phyloP scores from a whole-genome alignment of 2,797 vertebrate species.

The Manis crassicaudata region DNA sequence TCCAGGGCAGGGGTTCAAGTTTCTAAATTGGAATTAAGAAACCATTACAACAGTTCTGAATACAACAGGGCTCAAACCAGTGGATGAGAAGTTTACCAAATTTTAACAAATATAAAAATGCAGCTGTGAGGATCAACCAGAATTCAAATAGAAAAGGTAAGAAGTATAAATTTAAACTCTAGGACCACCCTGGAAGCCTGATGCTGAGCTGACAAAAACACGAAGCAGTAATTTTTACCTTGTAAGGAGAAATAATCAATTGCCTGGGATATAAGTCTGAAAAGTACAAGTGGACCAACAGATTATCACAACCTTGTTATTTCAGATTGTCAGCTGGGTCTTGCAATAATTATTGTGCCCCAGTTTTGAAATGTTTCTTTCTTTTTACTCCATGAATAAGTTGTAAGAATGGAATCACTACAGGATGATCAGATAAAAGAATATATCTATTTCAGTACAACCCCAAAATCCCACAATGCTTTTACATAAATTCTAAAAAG shows the following conservation, averaged over 20 bases:
- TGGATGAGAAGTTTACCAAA: not conserved
- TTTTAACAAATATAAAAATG: constrained; percentile 21
- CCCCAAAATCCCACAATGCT: not conserved
- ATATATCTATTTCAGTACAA: constrained; percentile 1
- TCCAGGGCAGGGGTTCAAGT: not conserved
- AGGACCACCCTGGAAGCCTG: not conserved
- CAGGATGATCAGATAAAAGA: constrained; percentile 16
- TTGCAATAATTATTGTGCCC: constrained; percentile 27
- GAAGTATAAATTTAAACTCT: not conserved
- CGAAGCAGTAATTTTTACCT: not conserved
- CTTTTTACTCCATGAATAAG: not conserved
- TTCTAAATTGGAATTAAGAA: not conserved
- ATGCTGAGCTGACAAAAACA: not conserved
- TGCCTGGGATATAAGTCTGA: not conserved
- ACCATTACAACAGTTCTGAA: not conserved
- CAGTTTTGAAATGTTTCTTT: constrained; percentile 51
- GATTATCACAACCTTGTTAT: constrained; percentile 27
- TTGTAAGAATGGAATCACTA: constrained; percentile 29
- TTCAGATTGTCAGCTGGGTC: constrained; percentile 1
- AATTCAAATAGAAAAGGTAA: constrained; percentile 42
- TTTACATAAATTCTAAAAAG: constrained; percentile 40
- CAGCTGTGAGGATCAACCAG: not conserved
- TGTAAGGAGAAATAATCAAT: constrained; percentile 20
- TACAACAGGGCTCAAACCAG: not conserved
- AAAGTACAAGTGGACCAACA: not conserved